These are phyloP conservation scores for Bombyx mori DNA, from an alignment of 1,140 invertebrate genomes.

Conservation along the genomic window DNA sequence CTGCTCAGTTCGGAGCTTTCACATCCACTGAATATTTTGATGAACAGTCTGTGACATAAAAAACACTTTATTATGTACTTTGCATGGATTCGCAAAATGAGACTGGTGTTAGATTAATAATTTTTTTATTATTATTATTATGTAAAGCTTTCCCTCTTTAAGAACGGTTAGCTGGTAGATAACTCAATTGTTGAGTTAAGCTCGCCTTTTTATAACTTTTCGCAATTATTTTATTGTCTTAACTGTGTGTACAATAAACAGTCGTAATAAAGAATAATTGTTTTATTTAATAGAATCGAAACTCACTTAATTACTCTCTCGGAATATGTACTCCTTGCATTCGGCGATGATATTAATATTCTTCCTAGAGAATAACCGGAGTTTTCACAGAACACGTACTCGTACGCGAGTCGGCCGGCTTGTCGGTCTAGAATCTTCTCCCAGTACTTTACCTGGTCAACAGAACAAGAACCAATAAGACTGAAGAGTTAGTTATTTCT, in stretches of 20 bases:
- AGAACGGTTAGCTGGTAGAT: not conserved
- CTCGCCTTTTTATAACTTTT: too few species aligned
- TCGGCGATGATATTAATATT: slow-evolving; percentile 81
- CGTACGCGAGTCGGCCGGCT: slow-evolving; percentile 84
- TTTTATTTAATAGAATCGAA: not conserved
- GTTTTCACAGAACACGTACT: slow-evolving; percentile 81
- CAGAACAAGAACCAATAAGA: too few species aligned
- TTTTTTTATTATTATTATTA: not conserved
- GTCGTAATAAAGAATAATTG: not conserved
- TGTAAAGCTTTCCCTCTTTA: too few species aligned
- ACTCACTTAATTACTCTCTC: slow-evolving; percentile 76
- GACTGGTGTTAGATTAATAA: not conserved
- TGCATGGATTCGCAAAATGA: not conserved
- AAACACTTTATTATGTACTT: slow-evolving; percentile 3
- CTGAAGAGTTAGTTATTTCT: not conserved
- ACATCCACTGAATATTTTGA: slow-evolving; percentile 60
- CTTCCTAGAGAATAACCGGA: slow-evolving; percentile 81
- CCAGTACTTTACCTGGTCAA: slow-evolving; percentile 77
- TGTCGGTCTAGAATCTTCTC: slow-evolving; percentile 86
- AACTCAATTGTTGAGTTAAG: not conserved
- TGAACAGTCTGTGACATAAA: slow-evolving; percentile 44
- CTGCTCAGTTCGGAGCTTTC: slow-evolving; percentile 41
- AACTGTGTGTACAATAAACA: not conserved
- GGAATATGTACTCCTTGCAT: slow-evolving; percentile 76
- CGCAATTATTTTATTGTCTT: not conserved